Base-by-base conservation (phyloP, 2,888 invertebrate genomes). In the Eueremaeus valkanovi region DNA sequence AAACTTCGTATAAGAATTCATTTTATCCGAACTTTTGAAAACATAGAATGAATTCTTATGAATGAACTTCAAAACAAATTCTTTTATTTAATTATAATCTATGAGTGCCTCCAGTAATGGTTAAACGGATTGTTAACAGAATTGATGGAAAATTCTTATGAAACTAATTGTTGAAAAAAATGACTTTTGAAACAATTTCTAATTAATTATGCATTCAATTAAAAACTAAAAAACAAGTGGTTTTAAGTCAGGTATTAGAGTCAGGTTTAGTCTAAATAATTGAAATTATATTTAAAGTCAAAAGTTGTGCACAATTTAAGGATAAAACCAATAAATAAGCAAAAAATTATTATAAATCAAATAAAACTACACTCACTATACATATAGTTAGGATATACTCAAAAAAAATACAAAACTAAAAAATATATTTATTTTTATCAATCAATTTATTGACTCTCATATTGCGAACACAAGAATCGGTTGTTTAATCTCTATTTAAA, bases 41-140 rank as follows among this genome's bases (percentile, higher is more conserved):
- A 58, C 5, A 51, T 6, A 29, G 58, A 27, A 27, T 58, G 16
- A n/a, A 40, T 36, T 66, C 36, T 33, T 36, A 18, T 66, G 33
- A 66, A n/a, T n/a, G n/a, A n/a, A 55, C 13, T 55, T 24, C 27
- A 55, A 11, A 55, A 55, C 27, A 27, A 55, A 55, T 55, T 55
- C 45, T 24, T 5, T 24, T 13, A 55, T 27, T 5, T 6, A 27
- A 55, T 55, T 55, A 33, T 66, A 21, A 66, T 40, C 63, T 36
- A 21, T 66, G 70, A 70, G 70, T 70, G 70, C 70, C 70, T 70
- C 40, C 27, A 29, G 42, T 70, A 70, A 24, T 36, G 70, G 70
- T 70, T n/a, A 70, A 70, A 45, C 70, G 45, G 70, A 70, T 42
- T 70, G 70, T 70, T 70, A 45, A 70, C 70, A 70, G 70, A 45